phyloP scores from a whole-genome alignment of 2,113 vertebrate species.

The Microtus pennsylvanicus region DNA sequence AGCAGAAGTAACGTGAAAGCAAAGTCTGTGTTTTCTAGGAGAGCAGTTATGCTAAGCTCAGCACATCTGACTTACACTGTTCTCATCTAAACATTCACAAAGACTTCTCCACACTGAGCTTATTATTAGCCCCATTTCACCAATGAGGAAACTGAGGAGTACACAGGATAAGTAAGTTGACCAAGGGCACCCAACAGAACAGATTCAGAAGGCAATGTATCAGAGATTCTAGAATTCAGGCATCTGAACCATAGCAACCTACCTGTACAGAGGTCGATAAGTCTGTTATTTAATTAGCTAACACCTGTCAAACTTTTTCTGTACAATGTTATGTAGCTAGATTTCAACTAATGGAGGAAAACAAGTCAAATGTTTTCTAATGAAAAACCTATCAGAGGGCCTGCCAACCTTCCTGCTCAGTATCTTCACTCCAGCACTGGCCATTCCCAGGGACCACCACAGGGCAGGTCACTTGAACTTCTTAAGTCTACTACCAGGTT shows the following conservation, averaged over 20 bases:
- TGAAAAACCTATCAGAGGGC: neutral
- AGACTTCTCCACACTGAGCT: neutral
- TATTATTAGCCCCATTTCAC: neutral
- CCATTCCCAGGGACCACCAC: neutral
- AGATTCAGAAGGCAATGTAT: constrained; percentile 37
- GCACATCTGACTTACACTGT: neutral
- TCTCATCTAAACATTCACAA: constrained; percentile 26
- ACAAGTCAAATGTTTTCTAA: neutral
- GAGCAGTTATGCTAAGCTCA: neutral
- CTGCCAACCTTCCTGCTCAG: neutral
- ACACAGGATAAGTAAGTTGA: constrained; percentile 7
- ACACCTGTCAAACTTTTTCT: neutral
- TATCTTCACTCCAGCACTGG: neutral
- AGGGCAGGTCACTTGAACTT: neutral
- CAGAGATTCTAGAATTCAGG: constrained; percentile 34
- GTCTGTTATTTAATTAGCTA: neutral
- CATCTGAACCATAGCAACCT: neutral
- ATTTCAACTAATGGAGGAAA: constrained; percentile 41
- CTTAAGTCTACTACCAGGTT: neutral
- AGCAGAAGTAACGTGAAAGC: neutral
- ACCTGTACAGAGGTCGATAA: neutral
- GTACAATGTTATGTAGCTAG: neutral
- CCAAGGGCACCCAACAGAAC: constrained; percentile 19
- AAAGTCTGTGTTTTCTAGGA: neutral
- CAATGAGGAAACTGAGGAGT: neutral